Evolutionary conservation across 2,113 vertebrate genomes (phyloP).

Genomic region (Brachyhypopomus gauderio): DNA sequence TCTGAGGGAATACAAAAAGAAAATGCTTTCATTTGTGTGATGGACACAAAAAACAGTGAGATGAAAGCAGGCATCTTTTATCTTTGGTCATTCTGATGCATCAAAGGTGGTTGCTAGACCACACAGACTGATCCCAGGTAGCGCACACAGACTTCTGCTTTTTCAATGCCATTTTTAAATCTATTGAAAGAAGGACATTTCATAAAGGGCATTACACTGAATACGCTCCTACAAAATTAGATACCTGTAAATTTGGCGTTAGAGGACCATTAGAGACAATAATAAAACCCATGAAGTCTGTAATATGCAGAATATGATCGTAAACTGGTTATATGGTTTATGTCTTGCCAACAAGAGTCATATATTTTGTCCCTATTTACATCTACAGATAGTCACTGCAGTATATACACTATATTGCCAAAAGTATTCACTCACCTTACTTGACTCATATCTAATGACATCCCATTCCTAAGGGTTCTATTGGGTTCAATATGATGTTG

Average conservation of each 20-base stretch:
- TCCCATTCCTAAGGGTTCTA: no score
- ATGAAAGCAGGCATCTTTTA: conserved; percentile 63
- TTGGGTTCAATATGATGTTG: no score
- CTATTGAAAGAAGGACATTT: neutral
- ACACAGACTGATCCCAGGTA: neutral
- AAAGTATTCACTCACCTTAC: no score
- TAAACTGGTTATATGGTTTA: no score
- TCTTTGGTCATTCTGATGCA: conserved; percentile 59
- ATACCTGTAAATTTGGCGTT: neutral
- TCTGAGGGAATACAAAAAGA: conserved; percentile 44
- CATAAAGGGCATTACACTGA: neutral
- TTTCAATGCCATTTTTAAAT: no score
- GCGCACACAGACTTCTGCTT: neutral
- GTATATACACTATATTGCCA: no score
- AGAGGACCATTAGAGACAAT: neutral
- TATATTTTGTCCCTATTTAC: no score
- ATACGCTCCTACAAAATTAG: no score
- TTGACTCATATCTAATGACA: no score
- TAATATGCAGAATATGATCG: no score
- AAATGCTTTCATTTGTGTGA: conserved; percentile 55
- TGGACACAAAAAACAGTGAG: conserved; percentile 47
- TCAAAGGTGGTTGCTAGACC: conserved; percentile 63
- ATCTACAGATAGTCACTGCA: no score
- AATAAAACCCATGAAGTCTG: neutral
- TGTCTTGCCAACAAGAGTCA: no score